These are phyloP conservation scores for Sebastes diaconus DNA, from an alignment of 2,797 vertebrate genomes.

Conservation along the genomic window DNA sequence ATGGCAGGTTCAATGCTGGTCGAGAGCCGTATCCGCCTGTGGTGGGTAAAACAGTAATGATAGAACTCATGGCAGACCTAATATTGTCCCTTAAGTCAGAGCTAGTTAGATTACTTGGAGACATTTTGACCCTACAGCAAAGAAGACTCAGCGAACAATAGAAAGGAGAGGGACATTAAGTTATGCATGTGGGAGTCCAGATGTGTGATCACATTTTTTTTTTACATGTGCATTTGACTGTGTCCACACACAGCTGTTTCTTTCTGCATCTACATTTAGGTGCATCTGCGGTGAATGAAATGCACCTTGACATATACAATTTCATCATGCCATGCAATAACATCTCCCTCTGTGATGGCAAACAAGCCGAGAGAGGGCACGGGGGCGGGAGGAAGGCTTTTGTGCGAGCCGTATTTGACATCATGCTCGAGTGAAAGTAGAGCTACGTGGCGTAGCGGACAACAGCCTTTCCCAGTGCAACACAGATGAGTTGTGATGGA, in stretches of 20 bases:
- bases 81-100: slow-evolving; percentile 69
- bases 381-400: slow-evolving; percentile 5
- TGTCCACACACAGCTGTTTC: slow-evolving; percentile 15
- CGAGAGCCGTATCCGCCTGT: slow-evolving; percentile 66
- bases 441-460: slow-evolving; percentile 38
- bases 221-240: slow-evolving; percentile 9
- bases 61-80: slow-evolving; percentile 67
- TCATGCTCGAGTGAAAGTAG: slow-evolving; percentile 35
- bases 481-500: slow-evolving; percentile 67
- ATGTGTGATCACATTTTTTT: slow-evolving; percentile 6
- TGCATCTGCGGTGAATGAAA: slow-evolving; percentile 52
- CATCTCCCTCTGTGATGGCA: slow-evolving; percentile 56
- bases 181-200: slow-evolving; percentile 57
- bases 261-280: slow-evolving; percentile 15
- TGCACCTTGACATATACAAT: slow-evolving; percentile 58
- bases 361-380: slow-evolving; percentile 41
- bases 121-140: slow-evolving; percentile 71
- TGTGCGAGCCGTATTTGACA: slow-evolving; percentile 35
- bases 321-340: slow-evolving; percentile 66
- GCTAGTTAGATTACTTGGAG: slow-evolving; percentile 78
- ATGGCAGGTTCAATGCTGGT: slow-evolving; percentile 74
- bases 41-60: slow-evolving; percentile 74
- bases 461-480: slow-evolving; percentile 35
- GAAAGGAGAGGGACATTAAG: slow-evolving; percentile 54
- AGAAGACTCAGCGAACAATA: slow-evolving; percentile 70